phyloP scores from a whole-genome alignment of 2,888 invertebrate genomes.

The Periphyllus acericola region DNA sequence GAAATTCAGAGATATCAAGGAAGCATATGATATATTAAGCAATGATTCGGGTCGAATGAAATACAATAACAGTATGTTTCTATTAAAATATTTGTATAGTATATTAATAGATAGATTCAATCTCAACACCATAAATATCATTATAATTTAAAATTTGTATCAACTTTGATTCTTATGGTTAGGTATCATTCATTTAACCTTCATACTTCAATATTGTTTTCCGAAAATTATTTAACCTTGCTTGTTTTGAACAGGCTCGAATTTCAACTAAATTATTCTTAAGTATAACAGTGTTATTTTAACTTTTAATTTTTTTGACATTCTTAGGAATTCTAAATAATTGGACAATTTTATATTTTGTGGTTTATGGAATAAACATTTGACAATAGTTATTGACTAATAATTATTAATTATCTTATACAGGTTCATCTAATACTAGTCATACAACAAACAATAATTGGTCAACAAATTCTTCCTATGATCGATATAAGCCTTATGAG shows the following conservation, averaged over 20 bases:
- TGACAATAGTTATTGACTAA: neutral
- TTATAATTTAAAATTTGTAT: neutral
- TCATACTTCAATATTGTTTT: neutral
- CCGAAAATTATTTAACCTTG: too few species aligned
- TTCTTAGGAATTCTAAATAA: too few species aligned
- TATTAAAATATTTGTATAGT: neutral
- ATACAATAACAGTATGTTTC: conserved; percentile 31
- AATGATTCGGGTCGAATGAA: conserved; percentile 42
- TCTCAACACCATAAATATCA: too few species aligned
- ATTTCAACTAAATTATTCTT: too few species aligned
- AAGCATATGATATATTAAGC: conserved; percentile 50
- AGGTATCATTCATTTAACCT: neutral
- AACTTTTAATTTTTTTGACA: too few species aligned
- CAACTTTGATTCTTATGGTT: neutral
- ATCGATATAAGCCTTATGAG: neutral
- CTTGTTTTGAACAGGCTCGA: too few species aligned
- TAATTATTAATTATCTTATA: conserved; percentile 17
- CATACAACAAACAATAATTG: conserved; percentile 11
- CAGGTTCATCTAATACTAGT: conserved; percentile 15
- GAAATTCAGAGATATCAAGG: conserved; percentile 46
- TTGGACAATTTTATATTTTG: too few species aligned
- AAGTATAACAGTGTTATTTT: too few species aligned
- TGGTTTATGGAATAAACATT: neutral
- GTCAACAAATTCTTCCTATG: conserved; percentile 26
- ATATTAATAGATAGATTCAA: neutral